phyloP scores from a whole-genome alignment of 2,888 invertebrate species.

The Tetragnatha montana region DNA sequence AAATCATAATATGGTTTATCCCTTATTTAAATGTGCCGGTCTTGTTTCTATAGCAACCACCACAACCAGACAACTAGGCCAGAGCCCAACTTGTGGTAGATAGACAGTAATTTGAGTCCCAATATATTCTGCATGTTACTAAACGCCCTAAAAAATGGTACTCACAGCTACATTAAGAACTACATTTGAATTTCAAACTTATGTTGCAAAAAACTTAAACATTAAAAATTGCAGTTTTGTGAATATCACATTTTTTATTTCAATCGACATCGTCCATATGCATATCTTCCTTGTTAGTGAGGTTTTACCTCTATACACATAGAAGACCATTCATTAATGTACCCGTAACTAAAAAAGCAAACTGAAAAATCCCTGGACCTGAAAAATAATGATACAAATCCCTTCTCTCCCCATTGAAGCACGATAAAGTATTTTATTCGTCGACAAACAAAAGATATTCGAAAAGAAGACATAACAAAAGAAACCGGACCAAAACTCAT shows the following conservation, averaged over 20 bases:
- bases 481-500: neutral
- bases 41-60: too few relatives aligned
- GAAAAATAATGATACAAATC: neutral
- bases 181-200: too few relatives aligned
- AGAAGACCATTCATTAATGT: neutral
- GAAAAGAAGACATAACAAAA: conserved; percentile 12
- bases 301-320: neutral
- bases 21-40: too few relatives aligned
- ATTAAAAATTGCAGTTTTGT: neutral
- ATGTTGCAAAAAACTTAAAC: too few relatives aligned
- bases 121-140: too few relatives aligned
- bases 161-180: too few relatives aligned
- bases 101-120: too few relatives aligned
- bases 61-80: too few relatives aligned
- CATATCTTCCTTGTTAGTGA: neutral
- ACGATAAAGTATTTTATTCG: neutral
- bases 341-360: neutral
- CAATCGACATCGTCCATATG: neutral
- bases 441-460: conserved; percentile 15
- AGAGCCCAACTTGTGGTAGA: too few relatives aligned
- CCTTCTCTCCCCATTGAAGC: neutral
- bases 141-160: too few relatives aligned
- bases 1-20: too few relatives aligned
- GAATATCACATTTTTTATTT: neutral
- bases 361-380: neutral